phyloP scores from a whole-genome alignment of 2,113 vertebrate genomes.

The Lota lota region DNA sequence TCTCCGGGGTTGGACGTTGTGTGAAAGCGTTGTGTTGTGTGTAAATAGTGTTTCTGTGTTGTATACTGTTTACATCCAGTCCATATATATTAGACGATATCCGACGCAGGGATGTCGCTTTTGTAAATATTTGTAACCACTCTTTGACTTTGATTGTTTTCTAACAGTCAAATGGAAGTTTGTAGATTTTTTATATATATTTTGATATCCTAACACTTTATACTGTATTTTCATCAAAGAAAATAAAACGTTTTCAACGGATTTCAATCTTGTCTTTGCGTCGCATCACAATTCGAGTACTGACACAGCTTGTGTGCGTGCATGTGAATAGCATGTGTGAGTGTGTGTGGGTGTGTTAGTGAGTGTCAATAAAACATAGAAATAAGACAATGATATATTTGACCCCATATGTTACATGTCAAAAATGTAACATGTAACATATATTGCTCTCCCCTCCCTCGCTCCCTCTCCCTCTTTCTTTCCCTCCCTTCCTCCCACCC shows the following conservation, averaged over 20 bases:
- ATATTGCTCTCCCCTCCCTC: no score
- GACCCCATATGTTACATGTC: background rate
- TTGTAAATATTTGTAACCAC: conserved; percentile 54
- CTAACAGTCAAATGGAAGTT: conserved; percentile 23
- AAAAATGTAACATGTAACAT: no score
- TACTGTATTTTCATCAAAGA: conserved; percentile 35
- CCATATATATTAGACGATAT: background rate
- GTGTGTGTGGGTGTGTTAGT: background rate
- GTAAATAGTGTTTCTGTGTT: background rate
- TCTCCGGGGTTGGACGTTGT: background rate
- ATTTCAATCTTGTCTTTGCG: background rate
- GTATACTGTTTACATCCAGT: no score
- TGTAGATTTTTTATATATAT: conserved; percentile 29
- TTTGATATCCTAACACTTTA: conserved; percentile 41
- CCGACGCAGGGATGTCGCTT: background rate
- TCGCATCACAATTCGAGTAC: background rate
- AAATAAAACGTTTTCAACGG: background rate
- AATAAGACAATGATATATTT: background rate
- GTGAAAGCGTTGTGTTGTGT: background rate
- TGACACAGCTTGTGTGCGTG: background rate
- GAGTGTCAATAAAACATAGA: no score
- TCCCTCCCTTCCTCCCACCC: no score
- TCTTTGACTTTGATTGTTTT: conserved; percentile 23
- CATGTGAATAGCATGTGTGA: background rate
- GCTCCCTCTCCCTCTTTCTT: no score